Evolutionary conservation across 2,888 invertebrate species (phyloP).

Genomic region (Sphaerophoria rueppellii): DNA sequence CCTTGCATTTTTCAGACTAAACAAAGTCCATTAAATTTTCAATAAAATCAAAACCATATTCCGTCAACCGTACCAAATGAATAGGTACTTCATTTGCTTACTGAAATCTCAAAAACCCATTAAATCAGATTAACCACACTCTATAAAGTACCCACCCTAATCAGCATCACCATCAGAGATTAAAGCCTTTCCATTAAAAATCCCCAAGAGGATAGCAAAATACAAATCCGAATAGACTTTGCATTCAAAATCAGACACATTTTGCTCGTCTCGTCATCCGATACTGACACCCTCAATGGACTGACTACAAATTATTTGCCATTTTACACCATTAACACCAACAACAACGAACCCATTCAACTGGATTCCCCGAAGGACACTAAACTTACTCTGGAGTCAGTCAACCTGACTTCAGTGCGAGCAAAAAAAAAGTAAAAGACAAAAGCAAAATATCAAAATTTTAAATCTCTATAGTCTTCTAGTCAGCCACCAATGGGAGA

Average conservation of each 20-base stretch:
- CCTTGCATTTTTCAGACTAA: too few relatives aligned
- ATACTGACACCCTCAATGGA: not conserved
- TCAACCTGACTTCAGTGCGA: constrained; percentile 27
- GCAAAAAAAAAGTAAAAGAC: constrained; percentile 18
- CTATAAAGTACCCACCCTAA: not conserved
- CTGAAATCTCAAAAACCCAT: constrained; percentile 9
- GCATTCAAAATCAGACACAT: constrained; percentile 18
- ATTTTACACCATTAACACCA: constrained; percentile 32
- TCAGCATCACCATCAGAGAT: not conserved
- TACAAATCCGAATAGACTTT: constrained; percentile 32
- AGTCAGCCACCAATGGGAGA: not conserved
- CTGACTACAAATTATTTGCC: constrained; percentile 19
- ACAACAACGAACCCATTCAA: not conserved
- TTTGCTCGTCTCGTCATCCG: not conserved
- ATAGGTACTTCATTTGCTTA: constrained; percentile 15
- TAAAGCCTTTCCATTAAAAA: constrained; percentile 15
- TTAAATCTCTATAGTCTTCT: constrained; percentile 14
- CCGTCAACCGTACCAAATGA: not conserved
- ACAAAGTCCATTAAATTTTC: not conserved
- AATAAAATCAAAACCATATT: not conserved
- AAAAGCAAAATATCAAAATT: constrained; percentile 56
- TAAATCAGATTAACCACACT: not conserved
- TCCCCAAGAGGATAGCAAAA: not conserved
- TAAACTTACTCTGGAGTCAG: constrained; percentile 2
- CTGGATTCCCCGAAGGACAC: not conserved